These are phyloP conservation scores for Lindbergichthys nudifrons DNA, from an alignment of 2,797 vertebrate genomes.

Conservation along the genomic window DNA sequence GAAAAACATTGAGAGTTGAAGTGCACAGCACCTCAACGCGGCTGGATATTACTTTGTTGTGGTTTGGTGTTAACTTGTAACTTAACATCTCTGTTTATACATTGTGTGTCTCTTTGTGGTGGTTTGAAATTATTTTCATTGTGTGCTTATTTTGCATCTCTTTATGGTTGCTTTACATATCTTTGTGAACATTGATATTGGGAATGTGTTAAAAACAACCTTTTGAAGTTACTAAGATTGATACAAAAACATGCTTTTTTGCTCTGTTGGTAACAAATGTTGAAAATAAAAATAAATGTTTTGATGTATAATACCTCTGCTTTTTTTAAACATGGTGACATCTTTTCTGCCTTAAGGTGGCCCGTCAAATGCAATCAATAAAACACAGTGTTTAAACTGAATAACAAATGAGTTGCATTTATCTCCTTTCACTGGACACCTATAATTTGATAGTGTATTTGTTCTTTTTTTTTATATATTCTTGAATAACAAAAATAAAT, in stretches of 20 bases:
- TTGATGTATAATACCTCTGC: constrained; percentile 24
- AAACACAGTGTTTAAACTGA: constrained; percentile 1
- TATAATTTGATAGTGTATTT: constrained; percentile 28
- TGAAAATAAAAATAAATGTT: constrained; percentile 14
- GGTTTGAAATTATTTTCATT: neutral
- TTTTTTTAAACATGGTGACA: neutral
- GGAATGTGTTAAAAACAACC: neutral
- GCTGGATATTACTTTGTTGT: neutral
- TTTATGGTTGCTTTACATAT: neutral
- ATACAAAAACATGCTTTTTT: neutral
- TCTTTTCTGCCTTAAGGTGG: constrained; percentile 24
- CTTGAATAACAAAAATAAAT: constrained; percentile 34
- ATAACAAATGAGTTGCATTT: constrained; percentile 30
- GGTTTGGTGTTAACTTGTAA: too few species aligned
- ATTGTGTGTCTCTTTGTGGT: neutral
- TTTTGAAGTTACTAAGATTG: constrained; percentile 7
- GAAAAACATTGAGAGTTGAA: neutral
- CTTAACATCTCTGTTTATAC: too few species aligned
- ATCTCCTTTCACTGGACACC: constrained; percentile 11
- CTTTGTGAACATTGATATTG: neutral
- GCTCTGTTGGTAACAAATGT: neutral
- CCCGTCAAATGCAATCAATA: constrained; percentile 33
- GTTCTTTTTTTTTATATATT: constrained; percentile 48
- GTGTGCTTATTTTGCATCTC: neutral
- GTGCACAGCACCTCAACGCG: neutral